These are phyloP conservation scores for Halcyon malimbica DNA, from an alignment of 2,113 vertebrate genomes.

Conservation along the genomic window DNA sequence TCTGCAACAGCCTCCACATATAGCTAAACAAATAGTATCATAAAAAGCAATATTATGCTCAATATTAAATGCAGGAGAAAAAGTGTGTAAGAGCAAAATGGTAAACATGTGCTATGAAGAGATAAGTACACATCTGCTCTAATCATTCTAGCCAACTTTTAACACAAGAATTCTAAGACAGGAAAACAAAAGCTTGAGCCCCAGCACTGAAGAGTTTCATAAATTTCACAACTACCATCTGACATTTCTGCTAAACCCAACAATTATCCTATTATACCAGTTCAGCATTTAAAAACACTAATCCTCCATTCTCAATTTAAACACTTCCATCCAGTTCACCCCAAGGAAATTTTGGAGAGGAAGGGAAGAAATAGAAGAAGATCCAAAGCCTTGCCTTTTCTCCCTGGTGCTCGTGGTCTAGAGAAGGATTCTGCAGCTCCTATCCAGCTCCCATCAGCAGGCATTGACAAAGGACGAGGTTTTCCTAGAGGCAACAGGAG, in stretches of 20 bases:
- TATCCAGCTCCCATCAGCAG: slow-evolving; percentile 85
- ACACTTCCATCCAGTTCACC: not conserved
- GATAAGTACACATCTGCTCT: not conserved
- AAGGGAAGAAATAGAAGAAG: not conserved
- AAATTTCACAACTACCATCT: not conserved
- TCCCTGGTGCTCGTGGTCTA: slow-evolving; percentile 78
- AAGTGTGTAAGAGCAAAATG: not conserved
- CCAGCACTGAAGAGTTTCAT: not conserved
- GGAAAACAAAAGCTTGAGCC: not conserved
- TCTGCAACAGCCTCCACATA: not conserved
- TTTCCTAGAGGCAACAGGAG: slow-evolving; percentile 77
- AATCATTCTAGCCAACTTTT: not conserved
- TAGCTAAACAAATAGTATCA: not conserved
- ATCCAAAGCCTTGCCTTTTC: slow-evolving; percentile 80
- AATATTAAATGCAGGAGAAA: not conserved
- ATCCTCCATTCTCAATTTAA: not conserved
- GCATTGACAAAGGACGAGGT: slow-evolving; percentile 95
- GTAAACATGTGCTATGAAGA: not conserved
- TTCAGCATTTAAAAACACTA: not conserved
- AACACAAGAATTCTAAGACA: not conserved
- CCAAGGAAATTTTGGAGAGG: not conserved
- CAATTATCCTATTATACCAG: not conserved
- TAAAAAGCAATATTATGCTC: not conserved
- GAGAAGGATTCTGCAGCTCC: slow-evolving; percentile 78
- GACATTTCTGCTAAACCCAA: not conserved